Percentiles rank a stretch among this genome's conserved stretches.
phyloP scores from a whole-genome alignment of 92 coral and sea anemone species.

The Pocillopora meandrina region DNA sequence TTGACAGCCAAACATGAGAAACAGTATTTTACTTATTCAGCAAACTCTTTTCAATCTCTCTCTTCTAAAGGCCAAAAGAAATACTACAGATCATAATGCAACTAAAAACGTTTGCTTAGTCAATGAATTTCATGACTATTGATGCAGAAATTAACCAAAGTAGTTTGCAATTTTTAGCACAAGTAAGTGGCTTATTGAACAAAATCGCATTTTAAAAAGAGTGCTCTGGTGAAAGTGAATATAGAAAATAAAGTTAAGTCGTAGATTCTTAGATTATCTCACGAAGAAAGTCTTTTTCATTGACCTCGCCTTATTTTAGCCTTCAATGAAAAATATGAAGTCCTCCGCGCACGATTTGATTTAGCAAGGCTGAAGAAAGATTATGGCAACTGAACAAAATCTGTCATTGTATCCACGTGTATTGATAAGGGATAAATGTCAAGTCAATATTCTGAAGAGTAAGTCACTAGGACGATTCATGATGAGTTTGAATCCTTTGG shows the following conservation, averaged over 20 bases:
- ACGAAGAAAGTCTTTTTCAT: neutral
- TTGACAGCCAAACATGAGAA: too few relatives aligned
- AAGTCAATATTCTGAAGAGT: neutral
- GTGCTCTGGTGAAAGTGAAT: neutral
- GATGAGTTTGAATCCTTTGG: neutral
- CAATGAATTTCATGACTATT: neutral
- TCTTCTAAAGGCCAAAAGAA: too few relatives aligned
- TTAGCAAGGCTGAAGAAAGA: neutral
- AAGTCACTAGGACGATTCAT: neutral
- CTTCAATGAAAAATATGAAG: neutral
- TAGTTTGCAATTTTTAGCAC: constrained; percentile 8
- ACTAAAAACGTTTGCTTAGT: neutral
- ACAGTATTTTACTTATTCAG: too few relatives aligned
- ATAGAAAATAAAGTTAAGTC: neutral
- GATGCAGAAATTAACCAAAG: neutral
- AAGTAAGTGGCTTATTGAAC: neutral
- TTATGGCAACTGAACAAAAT: neutral
- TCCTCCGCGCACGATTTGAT: neutral
- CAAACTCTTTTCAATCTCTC: too few relatives aligned
- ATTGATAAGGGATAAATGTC: neutral
- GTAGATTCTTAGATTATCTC: too few relatives aligned
- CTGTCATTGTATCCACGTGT: constrained; percentile 29
- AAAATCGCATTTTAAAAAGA: too few relatives aligned
- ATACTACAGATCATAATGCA: neutral
- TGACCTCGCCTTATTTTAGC: too few relatives aligned